These are phyloP conservation scores for Cotesia congregata DNA, from an alignment of 2,888 invertebrate species.

Conservation along the genomic window DNA sequence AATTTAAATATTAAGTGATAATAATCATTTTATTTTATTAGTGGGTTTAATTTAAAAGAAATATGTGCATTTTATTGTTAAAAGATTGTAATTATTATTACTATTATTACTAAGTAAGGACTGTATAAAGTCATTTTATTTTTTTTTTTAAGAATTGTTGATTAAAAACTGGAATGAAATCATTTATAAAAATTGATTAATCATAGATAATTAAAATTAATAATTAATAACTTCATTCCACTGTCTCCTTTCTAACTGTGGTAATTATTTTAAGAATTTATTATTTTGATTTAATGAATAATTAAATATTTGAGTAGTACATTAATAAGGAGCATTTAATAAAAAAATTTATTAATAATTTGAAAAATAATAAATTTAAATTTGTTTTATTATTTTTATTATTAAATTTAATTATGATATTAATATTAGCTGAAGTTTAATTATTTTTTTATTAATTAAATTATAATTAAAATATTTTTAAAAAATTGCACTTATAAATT, in stretches of 20 bases:
- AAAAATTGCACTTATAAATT: too few relatives aligned
- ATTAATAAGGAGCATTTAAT: conserved; percentile 27
- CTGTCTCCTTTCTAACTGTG: conserved; percentile 54
- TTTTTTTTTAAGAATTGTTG: neutral
- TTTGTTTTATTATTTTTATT: too few relatives aligned
- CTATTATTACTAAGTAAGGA: neutral
- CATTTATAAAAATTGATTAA: conserved; percentile 31
- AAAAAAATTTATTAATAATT: neutral
- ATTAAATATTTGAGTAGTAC: conserved; percentile 8
- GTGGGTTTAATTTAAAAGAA: neutral
- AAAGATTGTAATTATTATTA: conserved; percentile 9
- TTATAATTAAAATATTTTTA: too few relatives aligned
- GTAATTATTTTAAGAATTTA: conserved; percentile 46
- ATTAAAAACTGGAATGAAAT: neutral
- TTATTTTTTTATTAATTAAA: too few relatives aligned
- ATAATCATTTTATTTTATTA: conserved; percentile 30
- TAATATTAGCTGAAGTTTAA: too few relatives aligned
- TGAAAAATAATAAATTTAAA: too few relatives aligned
- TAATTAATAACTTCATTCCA: conserved; percentile 53
- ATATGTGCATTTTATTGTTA: conserved; percentile 16
- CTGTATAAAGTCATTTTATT: conserved; percentile 24
- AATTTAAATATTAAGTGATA: conserved; percentile 21
- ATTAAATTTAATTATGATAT: too few relatives aligned
- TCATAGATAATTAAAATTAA: conserved; percentile 44
- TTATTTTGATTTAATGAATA: conserved; percentile 20